Percentiles rank a stretch among this genome's conserved stretches.
These are phyloP conservation scores for Thalassoma bifasciatum DNA, from an alignment of 2,113 vertebrate species.

Conservation along the genomic window DNA sequence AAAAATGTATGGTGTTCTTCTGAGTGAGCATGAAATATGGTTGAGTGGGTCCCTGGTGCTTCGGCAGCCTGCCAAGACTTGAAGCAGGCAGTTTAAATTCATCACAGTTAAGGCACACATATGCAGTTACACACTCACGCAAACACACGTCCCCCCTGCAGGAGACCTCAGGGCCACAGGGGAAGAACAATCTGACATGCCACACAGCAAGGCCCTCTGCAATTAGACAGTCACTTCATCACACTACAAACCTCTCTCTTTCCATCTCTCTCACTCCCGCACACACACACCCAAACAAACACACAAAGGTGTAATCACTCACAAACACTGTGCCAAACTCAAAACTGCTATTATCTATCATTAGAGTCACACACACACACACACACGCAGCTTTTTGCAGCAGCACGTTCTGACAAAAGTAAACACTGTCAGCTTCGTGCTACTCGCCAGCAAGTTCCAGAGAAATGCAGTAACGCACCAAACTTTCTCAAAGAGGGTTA, in stretches of 20 bases:
- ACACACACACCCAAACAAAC: slow-evolving; percentile 38
- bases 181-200: slow-evolving; percentile 73
- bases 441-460: slow-evolving; percentile 15
- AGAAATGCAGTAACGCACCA: slow-evolving; percentile 27
- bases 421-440: slow-evolving; percentile 29
- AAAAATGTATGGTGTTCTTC: slow-evolving; percentile 54
- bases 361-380: slow-evolving; percentile 55
- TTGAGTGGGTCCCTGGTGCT: slow-evolving; percentile 58
- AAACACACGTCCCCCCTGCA: slow-evolving; percentile 40
- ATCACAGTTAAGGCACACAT: slow-evolving; percentile 42
- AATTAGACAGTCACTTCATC: slow-evolving; percentile 78
- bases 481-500: slow-evolving; percentile 33
- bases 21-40: slow-evolving; percentile 64
- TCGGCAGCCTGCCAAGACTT: slow-evolving; percentile 72
- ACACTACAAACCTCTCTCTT: slow-evolving; percentile 63
- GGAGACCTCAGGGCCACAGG: slow-evolving; percentile 74
- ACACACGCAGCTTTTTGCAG: slow-evolving; percentile 31
- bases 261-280: slow-evolving; percentile 35
- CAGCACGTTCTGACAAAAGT: slow-evolving; percentile 22
- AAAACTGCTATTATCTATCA: slow-evolving; percentile 77
- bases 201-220: slow-evolving; percentile 70
- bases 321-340: slow-evolving; percentile 69
- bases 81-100: slow-evolving; percentile 67
- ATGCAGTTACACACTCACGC: slow-evolving; percentile 25
- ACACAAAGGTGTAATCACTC: slow-evolving; percentile 72